Percentiles rank a stretch among this genome's conserved stretches.
Evolutionary conservation across 2,888 invertebrate species (phyloP).

Genomic region (Drosophila rellima): DNA sequence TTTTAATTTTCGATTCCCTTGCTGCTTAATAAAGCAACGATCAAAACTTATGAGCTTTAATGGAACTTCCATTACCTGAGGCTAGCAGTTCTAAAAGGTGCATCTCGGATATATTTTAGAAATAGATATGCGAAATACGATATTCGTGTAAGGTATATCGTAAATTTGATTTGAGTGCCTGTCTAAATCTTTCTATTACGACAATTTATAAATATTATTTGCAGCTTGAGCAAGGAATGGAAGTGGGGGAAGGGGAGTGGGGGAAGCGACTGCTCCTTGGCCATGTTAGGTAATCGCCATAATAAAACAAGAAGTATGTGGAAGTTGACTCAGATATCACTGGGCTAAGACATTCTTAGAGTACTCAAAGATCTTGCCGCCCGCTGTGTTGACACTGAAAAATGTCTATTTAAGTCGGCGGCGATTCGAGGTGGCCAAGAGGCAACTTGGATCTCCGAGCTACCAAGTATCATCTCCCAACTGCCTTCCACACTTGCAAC

Average conservation of each 20-base stretch:
- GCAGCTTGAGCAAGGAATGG: not conserved
- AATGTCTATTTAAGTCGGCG: slow-evolving; percentile 53
- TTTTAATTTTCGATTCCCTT: not conserved
- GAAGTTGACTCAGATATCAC: slow-evolving; percentile 64
- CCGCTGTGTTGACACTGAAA: slow-evolving; percentile 79
- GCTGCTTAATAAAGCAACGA: not conserved
- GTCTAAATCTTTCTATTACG: not conserved
- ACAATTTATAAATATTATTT: not conserved
- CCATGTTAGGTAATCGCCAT: slow-evolving; percentile 68
- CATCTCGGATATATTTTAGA: not conserved
- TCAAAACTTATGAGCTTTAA: not conserved
- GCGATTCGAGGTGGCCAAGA: slow-evolving; percentile 24
- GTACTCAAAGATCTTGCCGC: slow-evolving; percentile 69
- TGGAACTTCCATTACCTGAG: not conserved
- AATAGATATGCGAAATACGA: slow-evolving; percentile 1
- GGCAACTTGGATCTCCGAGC: not conserved
- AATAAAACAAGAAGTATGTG: slow-evolving; percentile 56
- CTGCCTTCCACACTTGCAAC: slow-evolving; percentile 59
- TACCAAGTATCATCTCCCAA: slow-evolving; percentile 1
- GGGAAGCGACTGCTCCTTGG: not conserved
- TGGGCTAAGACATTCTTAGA: slow-evolving; percentile 32
- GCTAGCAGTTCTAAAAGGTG: not conserved
- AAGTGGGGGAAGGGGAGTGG: not conserved
- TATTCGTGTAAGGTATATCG: slow-evolving; percentile 3
- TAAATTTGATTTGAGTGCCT: slow-evolving; percentile 6